phyloP scores from a whole-genome alignment of 1,140 invertebrate species.

The Zaprionus gabonicus region DNA sequence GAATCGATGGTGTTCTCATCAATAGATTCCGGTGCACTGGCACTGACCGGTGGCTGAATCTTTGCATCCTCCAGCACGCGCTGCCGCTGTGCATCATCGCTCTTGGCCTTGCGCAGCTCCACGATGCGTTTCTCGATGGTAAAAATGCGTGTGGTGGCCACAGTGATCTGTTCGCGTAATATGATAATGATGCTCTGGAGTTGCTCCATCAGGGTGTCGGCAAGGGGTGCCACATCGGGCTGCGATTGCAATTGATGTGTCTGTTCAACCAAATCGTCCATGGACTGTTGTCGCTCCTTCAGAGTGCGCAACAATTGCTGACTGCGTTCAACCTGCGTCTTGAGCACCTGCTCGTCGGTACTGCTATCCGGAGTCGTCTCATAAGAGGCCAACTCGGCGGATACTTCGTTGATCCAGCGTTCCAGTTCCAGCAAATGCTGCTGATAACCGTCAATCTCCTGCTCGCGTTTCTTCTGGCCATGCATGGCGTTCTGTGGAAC shows the following conservation, averaged over 20 bases:
- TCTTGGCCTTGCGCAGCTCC: slow-evolving; percentile 70
- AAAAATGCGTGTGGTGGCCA: slow-evolving; percentile 77
- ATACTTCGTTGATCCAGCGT: slow-evolving; percentile 86
- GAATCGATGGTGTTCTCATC: slow-evolving; percentile 74
- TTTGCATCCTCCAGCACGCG: slow-evolving; percentile 64
- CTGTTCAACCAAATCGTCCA: slow-evolving; percentile 75
- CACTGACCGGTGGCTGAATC: slow-evolving; percentile 59
- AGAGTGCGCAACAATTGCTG: slow-evolving; percentile 73
- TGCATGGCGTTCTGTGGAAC: slow-evolving; percentile 85
- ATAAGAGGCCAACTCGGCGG: slow-evolving; percentile 66
- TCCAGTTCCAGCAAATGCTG: slow-evolving; percentile 87
- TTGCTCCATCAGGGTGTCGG: slow-evolving; percentile 74
- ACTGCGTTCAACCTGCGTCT: slow-evolving; percentile 72
- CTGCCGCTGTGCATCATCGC: slow-evolving; percentile 67
- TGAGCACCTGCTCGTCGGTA: slow-evolving; percentile 71
- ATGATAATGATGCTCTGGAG: slow-evolving; percentile 74
- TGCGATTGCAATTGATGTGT: slow-evolving; percentile 75
- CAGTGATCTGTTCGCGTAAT: slow-evolving; percentile 74
- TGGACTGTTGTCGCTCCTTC: slow-evolving; percentile 78
- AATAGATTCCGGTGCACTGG: slow-evolving; percentile 47
- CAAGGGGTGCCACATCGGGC: slow-evolving; percentile 77
- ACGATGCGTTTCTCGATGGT: slow-evolving; percentile 81
- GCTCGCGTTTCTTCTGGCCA: slow-evolving; percentile 85
- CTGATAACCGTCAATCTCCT: slow-evolving; percentile 87
- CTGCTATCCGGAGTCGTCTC: slow-evolving; percentile 70